phyloP scores from a whole-genome alignment of 35 echinoderm and acorn worm genomes.

The Holothuria glaberrima region DNA sequence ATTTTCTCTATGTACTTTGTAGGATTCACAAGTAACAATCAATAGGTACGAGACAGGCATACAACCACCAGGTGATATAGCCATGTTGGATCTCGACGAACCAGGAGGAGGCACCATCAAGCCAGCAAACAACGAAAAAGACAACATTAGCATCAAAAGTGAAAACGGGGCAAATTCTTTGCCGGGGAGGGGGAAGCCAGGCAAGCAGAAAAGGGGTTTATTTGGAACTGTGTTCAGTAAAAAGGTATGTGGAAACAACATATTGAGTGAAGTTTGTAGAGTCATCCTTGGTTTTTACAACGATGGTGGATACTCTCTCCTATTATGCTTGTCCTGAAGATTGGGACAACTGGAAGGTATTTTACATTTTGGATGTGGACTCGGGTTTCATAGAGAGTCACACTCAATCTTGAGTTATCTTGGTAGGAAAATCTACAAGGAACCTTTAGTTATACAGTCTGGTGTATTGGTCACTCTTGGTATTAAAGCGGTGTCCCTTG shows the following conservation, averaged over 20 bases:
- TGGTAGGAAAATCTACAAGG: no score
- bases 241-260: conserved; percentile 38
- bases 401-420: no score
- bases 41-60: conserved; percentile 63
- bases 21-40: conserved; percentile 61
- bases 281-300: no score
- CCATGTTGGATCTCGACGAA: conserved; percentile 56
- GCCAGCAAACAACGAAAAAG: background rate
- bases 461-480: no score
- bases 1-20: background rate
- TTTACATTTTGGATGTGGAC: no score
- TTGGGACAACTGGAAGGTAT: no score
- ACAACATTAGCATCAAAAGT: conserved; percentile 26
- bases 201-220: conserved; percentile 18
- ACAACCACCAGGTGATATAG: conserved; percentile 59
- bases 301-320: no score
- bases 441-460: no score
- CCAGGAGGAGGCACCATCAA: background rate
- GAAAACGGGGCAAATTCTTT: conserved; percentile 44
- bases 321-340: no score
- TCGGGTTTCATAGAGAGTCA: no score
- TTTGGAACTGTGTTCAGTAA: conserved; percentile 58
- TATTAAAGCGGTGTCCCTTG: no score
- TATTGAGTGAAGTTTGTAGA: no score
- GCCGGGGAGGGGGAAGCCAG: conserved; percentile 4